phyloP scores from a whole-genome alignment of 92 coral and sea anemone species.

The Bergia sp. region DNA sequence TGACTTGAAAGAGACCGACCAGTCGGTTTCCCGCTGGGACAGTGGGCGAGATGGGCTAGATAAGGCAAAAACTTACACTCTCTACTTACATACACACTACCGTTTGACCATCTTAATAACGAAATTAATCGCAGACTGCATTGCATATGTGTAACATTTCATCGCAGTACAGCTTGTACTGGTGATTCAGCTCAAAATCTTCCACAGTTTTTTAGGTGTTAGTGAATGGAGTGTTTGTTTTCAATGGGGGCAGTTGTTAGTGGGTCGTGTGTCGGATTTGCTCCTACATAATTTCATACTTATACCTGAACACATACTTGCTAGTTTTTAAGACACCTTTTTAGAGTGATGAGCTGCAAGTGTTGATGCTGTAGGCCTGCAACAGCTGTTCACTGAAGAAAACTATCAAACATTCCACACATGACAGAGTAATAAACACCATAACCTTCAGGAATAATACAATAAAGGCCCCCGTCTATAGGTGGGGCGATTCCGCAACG shows the following conservation, averaged over 20 bases:
- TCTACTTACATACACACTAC: slow-evolving; percentile 5
- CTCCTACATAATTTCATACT: neutral
- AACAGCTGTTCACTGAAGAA: slow-evolving; percentile 13
- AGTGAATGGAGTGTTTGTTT: slow-evolving; percentile 17
- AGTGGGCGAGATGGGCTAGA: neutral
- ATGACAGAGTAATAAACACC: slow-evolving; percentile 6
- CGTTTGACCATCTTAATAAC: neutral
- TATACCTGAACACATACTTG: slow-evolving; percentile 13
- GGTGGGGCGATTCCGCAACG: slow-evolving; percentile 34
- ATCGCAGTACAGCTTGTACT: neutral
- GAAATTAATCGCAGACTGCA: neutral
- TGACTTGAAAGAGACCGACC: slow-evolving; percentile 43
- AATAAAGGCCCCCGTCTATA: slow-evolving; percentile 27
- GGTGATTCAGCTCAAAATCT: neutral
- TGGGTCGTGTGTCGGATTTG: neutral
- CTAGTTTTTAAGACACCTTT: neutral
- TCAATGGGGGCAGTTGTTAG: neutral
- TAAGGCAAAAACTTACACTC: neutral
- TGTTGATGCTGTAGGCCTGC: neutral
- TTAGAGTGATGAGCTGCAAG: neutral
- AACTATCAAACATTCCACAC: slow-evolving; percentile 19
- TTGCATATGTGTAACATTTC: neutral
- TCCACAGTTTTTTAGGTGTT: slow-evolving; percentile 6
- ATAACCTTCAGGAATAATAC: slow-evolving; percentile 4
- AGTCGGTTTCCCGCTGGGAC: slow-evolving; percentile 32